Evolutionary conservation across 2,888 invertebrate species (phyloP).

Genomic region (Tenthredo amoena): DNA sequence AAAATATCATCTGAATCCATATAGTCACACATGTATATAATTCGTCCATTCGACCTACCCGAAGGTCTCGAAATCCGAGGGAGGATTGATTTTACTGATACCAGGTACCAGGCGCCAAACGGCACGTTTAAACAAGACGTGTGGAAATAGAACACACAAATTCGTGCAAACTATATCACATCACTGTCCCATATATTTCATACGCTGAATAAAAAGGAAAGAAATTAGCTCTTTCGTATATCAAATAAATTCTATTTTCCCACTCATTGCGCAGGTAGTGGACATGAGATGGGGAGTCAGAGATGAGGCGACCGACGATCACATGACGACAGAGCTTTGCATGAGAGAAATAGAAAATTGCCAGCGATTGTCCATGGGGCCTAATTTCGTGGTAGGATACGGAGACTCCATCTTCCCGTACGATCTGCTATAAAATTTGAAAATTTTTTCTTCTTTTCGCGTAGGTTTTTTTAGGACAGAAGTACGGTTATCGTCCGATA

Average conservation of each 20-base stretch:
- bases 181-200: background rate
- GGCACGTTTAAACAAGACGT: conserved; percentile 19
- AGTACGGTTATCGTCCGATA: conserved; percentile 98
- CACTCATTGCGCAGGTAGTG: conserved; percentile 86
- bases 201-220: background rate
- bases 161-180: background rate
- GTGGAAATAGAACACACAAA: conserved; percentile 13
- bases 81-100: conserved; percentile 46
- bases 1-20: background rate
- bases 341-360: conserved; percentile 99
- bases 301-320: conserved; percentile 99
- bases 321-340: conserved; percentile 99
- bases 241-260: background rate
- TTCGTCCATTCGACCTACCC: conserved; percentile 16
- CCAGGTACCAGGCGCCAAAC: conserved; percentile 64
- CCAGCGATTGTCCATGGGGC: conserved; percentile 97
- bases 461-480: conserved; percentile 96
- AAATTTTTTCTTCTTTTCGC: background rate
- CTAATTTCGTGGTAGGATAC: conserved; percentile 92
- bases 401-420: background rate
- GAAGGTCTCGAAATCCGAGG: background rate
- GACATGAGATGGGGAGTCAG: conserved; percentile 99
- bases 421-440: background rate
- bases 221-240: background rate
- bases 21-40: background rate